Percentiles rank a stretch among this genome's conserved stretches.
Evolutionary conservation across 1,140 invertebrate species (phyloP).

Genomic region (Thaumatotibia leucotreta): DNA sequence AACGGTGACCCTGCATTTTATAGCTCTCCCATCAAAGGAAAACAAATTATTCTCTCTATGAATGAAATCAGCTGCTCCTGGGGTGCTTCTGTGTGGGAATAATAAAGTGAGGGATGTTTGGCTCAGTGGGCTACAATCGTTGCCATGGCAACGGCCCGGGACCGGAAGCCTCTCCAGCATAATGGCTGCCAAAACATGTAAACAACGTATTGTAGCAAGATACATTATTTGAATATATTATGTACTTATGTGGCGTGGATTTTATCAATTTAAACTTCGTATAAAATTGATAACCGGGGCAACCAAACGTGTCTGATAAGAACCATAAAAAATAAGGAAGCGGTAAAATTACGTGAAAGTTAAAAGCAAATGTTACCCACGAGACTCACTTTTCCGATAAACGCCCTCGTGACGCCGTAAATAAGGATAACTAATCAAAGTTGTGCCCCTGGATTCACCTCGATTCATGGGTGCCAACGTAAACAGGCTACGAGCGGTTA

Average conservation of each 20-base stretch:
- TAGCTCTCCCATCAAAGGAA: background rate
- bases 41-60: constrained; percentile 22
- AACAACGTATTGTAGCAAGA: too few relatives aligned
- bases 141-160: constrained; percentile 42
- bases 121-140: constrained; percentile 33
- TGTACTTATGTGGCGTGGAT: background rate
- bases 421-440: constrained; percentile 58
- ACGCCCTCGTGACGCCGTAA: constrained; percentile 32
- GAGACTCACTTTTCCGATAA: constrained; percentile 26
- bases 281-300: background rate
- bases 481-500: constrained; percentile 41
- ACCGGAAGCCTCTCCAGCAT: constrained; percentile 24
- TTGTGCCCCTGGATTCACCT: constrained; percentile 41
- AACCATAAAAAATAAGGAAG: constrained; percentile 16
- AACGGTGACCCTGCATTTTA: background rate
- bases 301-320: background rate
- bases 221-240: too few relatives aligned
- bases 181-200: background rate
- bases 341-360: constrained; percentile 11
- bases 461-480: constrained; percentile 50
- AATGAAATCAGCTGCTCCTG: constrained; percentile 61
- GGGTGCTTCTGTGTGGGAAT: constrained; percentile 38
- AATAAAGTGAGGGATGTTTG: constrained; percentile 48
- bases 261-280: background rate
- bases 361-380: background rate